These are phyloP conservation scores for Hymenopus coronatus DNA, from an alignment of 2,888 invertebrate species.

Conservation along the genomic window DNA sequence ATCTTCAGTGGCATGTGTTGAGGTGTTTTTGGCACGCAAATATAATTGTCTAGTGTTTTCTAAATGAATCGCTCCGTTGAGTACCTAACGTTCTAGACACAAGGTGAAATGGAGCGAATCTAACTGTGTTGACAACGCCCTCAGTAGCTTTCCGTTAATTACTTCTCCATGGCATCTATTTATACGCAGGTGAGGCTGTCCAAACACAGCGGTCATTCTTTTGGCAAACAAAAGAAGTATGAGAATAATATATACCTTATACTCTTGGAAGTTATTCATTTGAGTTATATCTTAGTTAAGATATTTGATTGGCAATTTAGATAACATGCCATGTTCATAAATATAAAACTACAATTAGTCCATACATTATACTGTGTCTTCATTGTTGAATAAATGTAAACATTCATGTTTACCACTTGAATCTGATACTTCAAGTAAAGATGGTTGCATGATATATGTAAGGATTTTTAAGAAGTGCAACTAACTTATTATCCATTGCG, in stretches of 20 bases:
- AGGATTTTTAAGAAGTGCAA: no score
- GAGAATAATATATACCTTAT: background rate
- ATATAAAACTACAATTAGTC: no score
- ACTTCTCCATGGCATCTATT: background rate
- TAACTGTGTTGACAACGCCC: background rate
- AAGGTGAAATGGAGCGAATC: background rate
- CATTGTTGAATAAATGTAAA: no score
- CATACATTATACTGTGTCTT: no score
- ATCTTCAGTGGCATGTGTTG: background rate
- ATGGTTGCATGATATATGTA: no score
- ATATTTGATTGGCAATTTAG: no score
- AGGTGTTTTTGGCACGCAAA: background rate
- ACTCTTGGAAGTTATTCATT: no score
- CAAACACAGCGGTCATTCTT: background rate
- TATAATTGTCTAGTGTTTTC: background rate
- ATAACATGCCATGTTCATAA: no score
- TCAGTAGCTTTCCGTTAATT: background rate
- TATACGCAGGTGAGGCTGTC: background rate
- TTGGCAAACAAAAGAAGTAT: background rate
- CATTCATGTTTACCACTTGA: no score
- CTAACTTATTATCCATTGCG: no score
- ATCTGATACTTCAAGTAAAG: no score
- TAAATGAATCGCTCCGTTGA: background rate
- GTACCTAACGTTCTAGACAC: background rate
- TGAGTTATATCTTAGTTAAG: no score